These are phyloP conservation scores for Phytoseiulus persimilis DNA, from an alignment of 2,888 invertebrate species.

Conservation along the genomic window DNA sequence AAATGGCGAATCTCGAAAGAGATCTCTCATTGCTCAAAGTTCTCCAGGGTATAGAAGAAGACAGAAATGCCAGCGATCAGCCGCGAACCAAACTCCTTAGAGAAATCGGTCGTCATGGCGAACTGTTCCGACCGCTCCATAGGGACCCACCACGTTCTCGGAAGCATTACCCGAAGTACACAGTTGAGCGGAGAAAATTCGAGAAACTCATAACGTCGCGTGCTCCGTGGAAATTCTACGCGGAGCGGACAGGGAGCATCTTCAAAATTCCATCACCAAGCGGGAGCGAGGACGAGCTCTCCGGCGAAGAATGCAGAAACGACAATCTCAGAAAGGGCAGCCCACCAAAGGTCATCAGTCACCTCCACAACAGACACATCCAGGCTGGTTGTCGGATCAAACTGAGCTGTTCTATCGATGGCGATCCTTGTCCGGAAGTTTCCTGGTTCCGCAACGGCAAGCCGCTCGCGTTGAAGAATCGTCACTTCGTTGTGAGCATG, in stretches of 20 bases:
- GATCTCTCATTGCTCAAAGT: constrained; percentile 16
- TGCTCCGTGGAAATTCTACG: background rate
- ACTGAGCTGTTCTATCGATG: constrained; percentile 34
- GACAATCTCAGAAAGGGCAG: background rate
- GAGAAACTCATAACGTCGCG: background rate
- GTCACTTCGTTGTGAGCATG: constrained; percentile 32
- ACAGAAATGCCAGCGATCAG: background rate
- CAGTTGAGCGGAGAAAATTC: background rate
- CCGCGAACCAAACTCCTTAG: background rate
- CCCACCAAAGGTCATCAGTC: constrained; percentile 24
- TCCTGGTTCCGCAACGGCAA: constrained; percentile 21
- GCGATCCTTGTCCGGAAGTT: constrained; percentile 16
- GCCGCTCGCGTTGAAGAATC: background rate
- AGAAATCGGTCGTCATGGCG: constrained; percentile 23
- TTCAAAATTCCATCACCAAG: background rate
- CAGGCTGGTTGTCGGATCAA: constrained; percentile 28
- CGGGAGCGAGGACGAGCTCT: background rate
- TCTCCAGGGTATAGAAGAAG: constrained; percentile 14
- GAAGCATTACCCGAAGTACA: background rate
- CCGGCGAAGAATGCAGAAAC: background rate
- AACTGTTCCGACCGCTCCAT: background rate
- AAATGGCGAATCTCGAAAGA: constrained; percentile 27
- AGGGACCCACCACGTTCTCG: background rate
- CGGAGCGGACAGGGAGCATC: constrained; percentile 15
- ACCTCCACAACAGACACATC: background rate